Conservation (phyloP, 1,140 invertebrate species). For the Caerostris extrusa region DNA sequence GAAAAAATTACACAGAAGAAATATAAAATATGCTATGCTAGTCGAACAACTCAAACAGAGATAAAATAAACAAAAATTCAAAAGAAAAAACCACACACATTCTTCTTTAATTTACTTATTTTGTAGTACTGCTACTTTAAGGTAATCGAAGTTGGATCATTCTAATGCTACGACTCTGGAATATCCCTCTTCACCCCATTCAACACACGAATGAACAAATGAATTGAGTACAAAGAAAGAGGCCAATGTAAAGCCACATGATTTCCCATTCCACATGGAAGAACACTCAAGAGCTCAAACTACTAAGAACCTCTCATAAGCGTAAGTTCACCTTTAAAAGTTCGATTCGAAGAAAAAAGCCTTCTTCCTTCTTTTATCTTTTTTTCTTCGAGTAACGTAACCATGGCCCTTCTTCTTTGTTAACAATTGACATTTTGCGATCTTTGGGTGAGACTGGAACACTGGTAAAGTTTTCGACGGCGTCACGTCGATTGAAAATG, state of each 20-base stretch:
- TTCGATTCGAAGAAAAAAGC: not conserved
- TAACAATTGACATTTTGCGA: too few relatives aligned
- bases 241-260: conserved; percentile 21
- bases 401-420: too few relatives aligned
- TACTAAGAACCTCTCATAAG: not conserved
- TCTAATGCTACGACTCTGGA: not conserved
- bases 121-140: not conserved
- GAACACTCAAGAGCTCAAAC: conserved; percentile 9
- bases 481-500: conserved; percentile 62
- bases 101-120: too few relatives aligned
- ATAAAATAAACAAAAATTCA: not conserved
- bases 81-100: too few relatives aligned
- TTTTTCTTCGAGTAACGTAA: too few relatives aligned
- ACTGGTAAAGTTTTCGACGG: too few relatives aligned
- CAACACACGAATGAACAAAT: not conserved
- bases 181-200: not conserved
- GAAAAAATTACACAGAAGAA: too few relatives aligned
- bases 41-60: too few relatives aligned
- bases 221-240: not conserved
- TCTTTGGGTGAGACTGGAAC: too few relatives aligned
- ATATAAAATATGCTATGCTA: too few relatives aligned
- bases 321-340: conserved; percentile 49
- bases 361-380: not conserved
- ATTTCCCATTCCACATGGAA: not conserved
- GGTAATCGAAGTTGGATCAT: not conserved